phyloP scores from a whole-genome alignment of 2,797 vertebrate genomes.

The Uromys caudimaculatus region DNA sequence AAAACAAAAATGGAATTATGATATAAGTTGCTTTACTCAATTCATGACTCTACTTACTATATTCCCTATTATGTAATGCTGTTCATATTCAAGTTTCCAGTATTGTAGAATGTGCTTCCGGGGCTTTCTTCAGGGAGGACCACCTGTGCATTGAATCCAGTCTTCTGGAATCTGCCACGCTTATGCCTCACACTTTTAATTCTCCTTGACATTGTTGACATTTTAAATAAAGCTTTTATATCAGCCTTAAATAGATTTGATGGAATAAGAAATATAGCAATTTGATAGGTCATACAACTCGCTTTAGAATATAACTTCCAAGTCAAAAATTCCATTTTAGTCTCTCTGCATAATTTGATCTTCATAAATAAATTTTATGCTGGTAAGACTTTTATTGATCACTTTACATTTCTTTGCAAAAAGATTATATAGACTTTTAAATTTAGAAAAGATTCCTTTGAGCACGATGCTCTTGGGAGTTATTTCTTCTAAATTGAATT shows the following conservation, averaged over 20 bases:
- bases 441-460: conserved; percentile 42
- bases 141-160: background rate
- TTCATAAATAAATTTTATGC: conserved; percentile 59
- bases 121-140: background rate
- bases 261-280: background rate
- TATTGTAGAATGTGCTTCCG: background rate
- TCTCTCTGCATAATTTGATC: conserved; percentile 58
- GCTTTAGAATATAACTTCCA: conserved; percentile 53
- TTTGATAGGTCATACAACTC: conserved; percentile 14
- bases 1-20: background rate
- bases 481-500: conserved; percentile 62
- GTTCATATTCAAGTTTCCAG: background rate
- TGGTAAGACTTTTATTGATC: conserved; percentile 43
- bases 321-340: conserved; percentile 52
- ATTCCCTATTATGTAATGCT: background rate
- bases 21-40: background rate
- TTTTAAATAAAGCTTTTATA: conserved; percentile 50
- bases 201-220: background rate
- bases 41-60: background rate
- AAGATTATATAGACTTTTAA: conserved; percentile 36
- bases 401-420: conserved; percentile 46
- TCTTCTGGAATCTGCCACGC: background rate
- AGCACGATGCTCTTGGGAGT: background rate
- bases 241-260: conserved; percentile 30
- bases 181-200: conserved; percentile 39